Base-by-base conservation (phyloP, 2,888 invertebrate genomes). In the Amiota communis region DNA sequence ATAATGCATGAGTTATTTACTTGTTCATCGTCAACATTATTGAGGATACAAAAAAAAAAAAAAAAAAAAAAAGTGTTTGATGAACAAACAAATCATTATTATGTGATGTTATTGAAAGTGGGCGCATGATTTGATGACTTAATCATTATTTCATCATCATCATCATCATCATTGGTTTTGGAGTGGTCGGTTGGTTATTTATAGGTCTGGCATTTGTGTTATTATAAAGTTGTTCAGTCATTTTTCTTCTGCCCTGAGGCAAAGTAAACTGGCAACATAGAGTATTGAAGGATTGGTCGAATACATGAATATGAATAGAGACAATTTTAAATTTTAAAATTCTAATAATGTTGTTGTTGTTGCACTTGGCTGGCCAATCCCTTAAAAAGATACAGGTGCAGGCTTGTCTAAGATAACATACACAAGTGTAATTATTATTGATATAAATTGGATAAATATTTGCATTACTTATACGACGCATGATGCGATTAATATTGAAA, bases 251-350 rank as follows among this genome's bases (percentile, higher is more conserved):
- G 36, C 36, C 36, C 6, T 36, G 36, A 36, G 36, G 36, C 36
- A 36, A 36, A 36, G 36, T 36, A 6, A 6, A 36, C 36, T 36
- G 1, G 23, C 23, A 23, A 23, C 23, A 23, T 23, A 23, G 15
- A 15, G 15, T 48, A 65, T 65, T 65, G 48, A 65, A 65, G 65
- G 65, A 65, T 65, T 65, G 65, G 65, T 65, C 65, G 17, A 47
- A 65, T 4, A 53, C 15, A n/a, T 53, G 9, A 8, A 53, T n/a
- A 8, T 15, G 12, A 10, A 23, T 2, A 23, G 3, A 23, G 23
- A 23, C 23, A 23, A 23, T 23, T 23, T 23, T 1, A 3, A 23
- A 23, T 23, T 23, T 23, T 2, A 23, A 23, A 20, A 15, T 59
- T 15, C 20, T 20, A 59, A 59, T 59, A 20, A 11, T 20, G 59